Percentiles rank a stretch among this genome's conserved stretches.
phyloP scores from a whole-genome alignment of 2,888 invertebrate genomes.

The Pyrgus malvae region DNA sequence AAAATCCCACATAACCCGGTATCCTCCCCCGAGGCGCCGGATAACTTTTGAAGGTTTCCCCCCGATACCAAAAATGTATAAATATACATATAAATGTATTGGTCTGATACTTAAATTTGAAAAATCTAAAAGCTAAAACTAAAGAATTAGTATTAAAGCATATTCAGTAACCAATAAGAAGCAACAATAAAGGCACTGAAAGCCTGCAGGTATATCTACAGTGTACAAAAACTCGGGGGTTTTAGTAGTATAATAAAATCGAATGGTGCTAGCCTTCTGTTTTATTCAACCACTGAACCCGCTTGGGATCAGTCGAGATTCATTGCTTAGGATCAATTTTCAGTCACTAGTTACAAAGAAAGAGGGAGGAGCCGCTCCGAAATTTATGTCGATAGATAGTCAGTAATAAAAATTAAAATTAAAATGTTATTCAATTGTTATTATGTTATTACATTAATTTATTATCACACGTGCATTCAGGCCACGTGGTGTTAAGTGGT shows the following conservation, averaged over 20 bases:
- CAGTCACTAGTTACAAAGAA: constrained; percentile 25
- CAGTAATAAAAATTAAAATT: too few species aligned
- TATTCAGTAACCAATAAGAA: not conserved
- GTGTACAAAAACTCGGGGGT: constrained; percentile 13
- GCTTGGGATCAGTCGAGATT: constrained; percentile 26
- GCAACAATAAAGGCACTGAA: constrained; percentile 8
- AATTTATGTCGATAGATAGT: constrained; percentile 14
- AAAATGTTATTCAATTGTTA: too few species aligned
- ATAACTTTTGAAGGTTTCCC: too few species aligned
- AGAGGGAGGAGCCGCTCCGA: not conserved
- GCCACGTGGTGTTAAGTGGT: too few species aligned
- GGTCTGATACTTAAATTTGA: too few species aligned
- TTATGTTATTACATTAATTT: too few species aligned
- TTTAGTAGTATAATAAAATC: constrained; percentile 26
- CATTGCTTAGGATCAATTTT: constrained; percentile 27
- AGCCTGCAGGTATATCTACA: constrained; percentile 1
- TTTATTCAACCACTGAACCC: constrained; percentile 28
- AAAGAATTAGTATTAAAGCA: not conserved
- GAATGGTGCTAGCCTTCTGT: constrained; percentile 20
- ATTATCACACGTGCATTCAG: too few species aligned
- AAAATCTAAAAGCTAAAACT: not conserved
- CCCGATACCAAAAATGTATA: too few species aligned
- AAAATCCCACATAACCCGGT: too few species aligned
- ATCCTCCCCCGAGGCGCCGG: too few species aligned
- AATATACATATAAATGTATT: too few species aligned